These are phyloP conservation scores for Ylistrum balloti DNA, from an alignment of 1,140 invertebrate genomes.

Conservation along the genomic window DNA sequence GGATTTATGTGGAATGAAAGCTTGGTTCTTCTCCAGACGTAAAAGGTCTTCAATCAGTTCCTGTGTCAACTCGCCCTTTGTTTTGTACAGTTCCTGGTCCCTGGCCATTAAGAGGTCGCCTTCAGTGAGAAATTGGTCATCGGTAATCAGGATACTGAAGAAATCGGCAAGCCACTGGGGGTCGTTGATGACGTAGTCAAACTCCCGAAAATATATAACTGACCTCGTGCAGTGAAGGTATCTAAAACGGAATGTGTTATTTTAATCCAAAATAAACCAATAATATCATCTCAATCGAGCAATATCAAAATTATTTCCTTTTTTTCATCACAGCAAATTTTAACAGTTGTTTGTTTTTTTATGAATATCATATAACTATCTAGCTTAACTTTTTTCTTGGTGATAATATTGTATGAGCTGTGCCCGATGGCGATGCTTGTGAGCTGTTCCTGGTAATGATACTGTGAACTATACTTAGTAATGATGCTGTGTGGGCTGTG, in stretches of 20 bases:
- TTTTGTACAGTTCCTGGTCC: not conserved
- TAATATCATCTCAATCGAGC: too few species aligned
- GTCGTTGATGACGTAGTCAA: not conserved
- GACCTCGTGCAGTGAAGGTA: conserved; percentile 17
- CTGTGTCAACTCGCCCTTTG: not conserved
- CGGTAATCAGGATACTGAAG: not conserved
- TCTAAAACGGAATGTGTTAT: not conserved
- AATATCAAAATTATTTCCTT: too few species aligned
- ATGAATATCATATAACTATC: too few species aligned
- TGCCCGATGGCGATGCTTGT: too few species aligned
- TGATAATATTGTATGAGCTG: too few species aligned
- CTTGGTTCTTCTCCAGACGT: not conserved
- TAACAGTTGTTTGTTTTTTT: too few species aligned
- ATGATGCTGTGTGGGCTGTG: too few species aligned
- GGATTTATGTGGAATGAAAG: not conserved
- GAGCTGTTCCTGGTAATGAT: too few species aligned
- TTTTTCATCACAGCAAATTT: too few species aligned
- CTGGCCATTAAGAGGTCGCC: not conserved
- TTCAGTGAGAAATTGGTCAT: not conserved
- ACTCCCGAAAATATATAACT: not conserved
- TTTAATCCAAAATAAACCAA: too few species aligned
- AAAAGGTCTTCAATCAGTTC: not conserved
- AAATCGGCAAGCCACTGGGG: conserved; percentile 15
- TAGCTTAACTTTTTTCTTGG: too few species aligned
- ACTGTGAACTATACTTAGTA: too few species aligned